Evolutionary conservation across 92 coral and sea anemone genomes (phyloP).

Genomic region (Desmophyllum pertusum): DNA sequence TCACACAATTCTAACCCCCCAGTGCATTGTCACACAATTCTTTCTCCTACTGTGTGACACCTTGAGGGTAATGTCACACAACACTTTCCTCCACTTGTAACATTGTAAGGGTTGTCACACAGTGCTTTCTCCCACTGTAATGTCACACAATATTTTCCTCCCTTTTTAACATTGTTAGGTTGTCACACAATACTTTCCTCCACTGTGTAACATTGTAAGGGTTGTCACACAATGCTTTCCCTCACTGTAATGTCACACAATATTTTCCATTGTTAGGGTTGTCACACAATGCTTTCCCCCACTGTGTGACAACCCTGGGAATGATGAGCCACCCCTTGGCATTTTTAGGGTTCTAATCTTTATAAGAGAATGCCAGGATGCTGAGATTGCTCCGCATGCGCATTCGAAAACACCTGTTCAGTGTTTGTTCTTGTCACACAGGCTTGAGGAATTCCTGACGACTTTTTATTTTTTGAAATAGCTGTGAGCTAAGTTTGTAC

Average conservation of each 20-base stretch:
- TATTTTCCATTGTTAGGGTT: no score
- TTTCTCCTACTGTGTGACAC: neutral
- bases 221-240: no score
- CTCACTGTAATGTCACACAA: no score
- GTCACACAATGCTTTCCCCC: constrained; percentile 9
- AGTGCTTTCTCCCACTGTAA: neutral
- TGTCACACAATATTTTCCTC: neutral
- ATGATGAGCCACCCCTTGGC: neutral
- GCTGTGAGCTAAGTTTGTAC: constrained; percentile 34
- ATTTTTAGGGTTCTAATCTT: no score
- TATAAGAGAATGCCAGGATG: no score
- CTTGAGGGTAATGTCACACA: no score
- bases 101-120: no score
- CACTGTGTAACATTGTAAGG: no score
- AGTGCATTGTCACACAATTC: neutral
- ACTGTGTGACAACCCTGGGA: neutral
- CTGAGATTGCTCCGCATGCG: neutral
- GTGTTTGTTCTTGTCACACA: neutral
- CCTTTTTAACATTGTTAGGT: no score
- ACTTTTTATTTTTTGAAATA: constrained; percentile 6
- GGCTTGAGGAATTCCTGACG: no score
- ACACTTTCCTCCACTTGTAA: neutral
- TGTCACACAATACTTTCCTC: no score
- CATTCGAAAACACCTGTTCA: no score
- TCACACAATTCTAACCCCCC: neutral